Conservation (phyloP, 2,113 vertebrate genomes). For the Oceanites oceanicus region DNA sequence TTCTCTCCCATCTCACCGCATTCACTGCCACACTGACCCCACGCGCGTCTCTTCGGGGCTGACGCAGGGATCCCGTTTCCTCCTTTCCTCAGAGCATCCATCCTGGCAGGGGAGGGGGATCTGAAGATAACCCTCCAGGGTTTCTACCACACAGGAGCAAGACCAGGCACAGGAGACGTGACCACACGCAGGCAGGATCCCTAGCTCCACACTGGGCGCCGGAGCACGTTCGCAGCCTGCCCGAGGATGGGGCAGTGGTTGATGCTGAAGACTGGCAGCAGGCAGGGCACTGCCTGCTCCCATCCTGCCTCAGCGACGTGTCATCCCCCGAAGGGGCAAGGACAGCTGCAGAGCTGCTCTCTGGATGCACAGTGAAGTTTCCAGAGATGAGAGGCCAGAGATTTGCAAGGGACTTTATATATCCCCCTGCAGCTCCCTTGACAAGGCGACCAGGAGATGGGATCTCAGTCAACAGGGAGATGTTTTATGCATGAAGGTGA, state of each 20-base stretch:
- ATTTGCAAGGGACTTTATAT: background rate
- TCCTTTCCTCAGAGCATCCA: background rate
- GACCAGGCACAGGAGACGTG: background rate
- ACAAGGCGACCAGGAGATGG: background rate
- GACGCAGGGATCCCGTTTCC: background rate
- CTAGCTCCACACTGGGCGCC: fast-evolving
- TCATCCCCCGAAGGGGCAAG: background rate
- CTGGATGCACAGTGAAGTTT: background rate
- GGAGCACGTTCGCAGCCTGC: background rate
- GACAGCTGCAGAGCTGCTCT: background rate
- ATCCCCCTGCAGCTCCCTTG: background rate
- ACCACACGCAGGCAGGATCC: fast-evolving
- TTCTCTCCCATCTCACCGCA: no score
- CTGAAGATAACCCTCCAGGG: background rate
- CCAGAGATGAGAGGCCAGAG: background rate
- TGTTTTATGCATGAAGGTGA: slow-evolving; percentile 1
- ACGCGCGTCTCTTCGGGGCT: fast-evolving
- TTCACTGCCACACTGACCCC: background rate
- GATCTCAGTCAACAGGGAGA: background rate
- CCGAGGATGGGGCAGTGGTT: background rate
- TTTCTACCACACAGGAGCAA: background rate
- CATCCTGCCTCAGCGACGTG: background rate
- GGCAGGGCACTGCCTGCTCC: background rate
- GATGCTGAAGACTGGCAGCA: background rate
- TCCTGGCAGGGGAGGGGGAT: background rate